These are phyloP conservation scores for Orgyia antiqua DNA, from an alignment of 2,888 invertebrate species.

Conservation along the genomic window DNA sequence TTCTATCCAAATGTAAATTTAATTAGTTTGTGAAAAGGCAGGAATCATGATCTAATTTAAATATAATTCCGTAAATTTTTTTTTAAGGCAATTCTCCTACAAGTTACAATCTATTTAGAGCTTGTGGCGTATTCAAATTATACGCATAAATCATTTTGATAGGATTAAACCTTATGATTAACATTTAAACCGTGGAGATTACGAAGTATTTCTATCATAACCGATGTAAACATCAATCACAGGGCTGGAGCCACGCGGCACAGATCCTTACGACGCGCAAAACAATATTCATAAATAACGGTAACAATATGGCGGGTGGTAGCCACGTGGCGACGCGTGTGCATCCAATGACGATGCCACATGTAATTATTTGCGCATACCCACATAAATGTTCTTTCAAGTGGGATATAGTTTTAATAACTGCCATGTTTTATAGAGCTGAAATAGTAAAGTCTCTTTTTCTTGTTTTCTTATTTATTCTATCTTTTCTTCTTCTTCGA, in stretches of 20 bases:
- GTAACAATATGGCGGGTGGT: slow-evolving; percentile 46
- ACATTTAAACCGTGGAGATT: slow-evolving; percentile 22
- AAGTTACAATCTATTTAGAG: too few species aligned
- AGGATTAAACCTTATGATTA: slow-evolving; percentile 21
- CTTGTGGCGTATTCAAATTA: too few species aligned
- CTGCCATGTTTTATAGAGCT: slow-evolving; percentile 12
- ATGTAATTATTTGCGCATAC: slow-evolving; percentile 63
- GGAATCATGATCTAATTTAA: too few species aligned
- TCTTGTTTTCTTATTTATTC: too few species aligned
- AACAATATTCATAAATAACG: slow-evolving; percentile 75
- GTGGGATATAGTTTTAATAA: slow-evolving; percentile 21
- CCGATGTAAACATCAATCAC: slow-evolving; percentile 43
- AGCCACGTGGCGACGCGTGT: slow-evolving; percentile 51
- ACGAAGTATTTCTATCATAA: slow-evolving; percentile 36
- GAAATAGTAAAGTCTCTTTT: slow-evolving; percentile 8
- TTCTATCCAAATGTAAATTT: too few species aligned
- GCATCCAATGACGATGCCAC: slow-evolving; percentile 38
- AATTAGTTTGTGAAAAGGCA: too few species aligned
- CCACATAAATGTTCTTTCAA: slow-evolving; percentile 35
- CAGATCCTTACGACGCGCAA: slow-evolving; percentile 42
- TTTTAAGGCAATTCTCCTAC: too few species aligned
- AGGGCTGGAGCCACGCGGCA: slow-evolving; percentile 45
- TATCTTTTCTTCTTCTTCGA: too few species aligned
- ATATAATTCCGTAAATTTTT: too few species aligned
- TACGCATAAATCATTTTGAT: too few species aligned